Conservation (phyloP, 2,113 vertebrate genomes). For the Pristiophorus japonicus region DNA sequence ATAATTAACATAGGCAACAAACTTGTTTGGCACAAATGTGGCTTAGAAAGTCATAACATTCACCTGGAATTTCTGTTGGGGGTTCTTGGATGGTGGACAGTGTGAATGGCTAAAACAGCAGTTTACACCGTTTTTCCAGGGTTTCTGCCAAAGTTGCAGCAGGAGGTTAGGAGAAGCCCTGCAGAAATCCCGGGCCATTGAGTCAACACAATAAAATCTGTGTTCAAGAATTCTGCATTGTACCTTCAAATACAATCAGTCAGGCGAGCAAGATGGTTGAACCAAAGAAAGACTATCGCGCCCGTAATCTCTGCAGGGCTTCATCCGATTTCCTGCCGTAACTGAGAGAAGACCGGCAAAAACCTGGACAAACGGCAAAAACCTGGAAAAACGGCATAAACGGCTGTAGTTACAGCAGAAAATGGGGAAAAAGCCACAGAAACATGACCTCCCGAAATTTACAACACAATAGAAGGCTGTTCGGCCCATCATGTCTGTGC, state of each 20-base stretch:
- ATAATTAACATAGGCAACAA: too few species aligned
- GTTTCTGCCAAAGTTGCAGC: neutral
- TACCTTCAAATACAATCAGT: neutral
- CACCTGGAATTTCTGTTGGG: neutral
- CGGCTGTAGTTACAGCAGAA: too few species aligned
- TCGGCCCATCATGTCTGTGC: too few species aligned
- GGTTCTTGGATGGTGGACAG: neutral
- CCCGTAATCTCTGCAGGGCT: neutral
- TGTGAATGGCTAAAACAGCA: too few species aligned
- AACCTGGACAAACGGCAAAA: neutral
- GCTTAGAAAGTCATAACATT: neutral
- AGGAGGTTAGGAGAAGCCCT: neutral
- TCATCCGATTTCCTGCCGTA: neutral
- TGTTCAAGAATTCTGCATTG: neutral
- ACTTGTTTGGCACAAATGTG: neutral
- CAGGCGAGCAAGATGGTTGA: neutral
- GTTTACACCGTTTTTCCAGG: too few species aligned
- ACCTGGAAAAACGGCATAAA: neutral
- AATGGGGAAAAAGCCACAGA: too few species aligned
- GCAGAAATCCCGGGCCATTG: neutral
- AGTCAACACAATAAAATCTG: neutral
- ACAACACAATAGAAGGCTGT: too few species aligned
- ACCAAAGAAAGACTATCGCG: neutral
- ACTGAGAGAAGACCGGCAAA: neutral
- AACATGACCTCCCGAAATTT: neutral